phyloP scores from a whole-genome alignment of 2,113 vertebrate genomes.

The Octodon degus region DNA sequence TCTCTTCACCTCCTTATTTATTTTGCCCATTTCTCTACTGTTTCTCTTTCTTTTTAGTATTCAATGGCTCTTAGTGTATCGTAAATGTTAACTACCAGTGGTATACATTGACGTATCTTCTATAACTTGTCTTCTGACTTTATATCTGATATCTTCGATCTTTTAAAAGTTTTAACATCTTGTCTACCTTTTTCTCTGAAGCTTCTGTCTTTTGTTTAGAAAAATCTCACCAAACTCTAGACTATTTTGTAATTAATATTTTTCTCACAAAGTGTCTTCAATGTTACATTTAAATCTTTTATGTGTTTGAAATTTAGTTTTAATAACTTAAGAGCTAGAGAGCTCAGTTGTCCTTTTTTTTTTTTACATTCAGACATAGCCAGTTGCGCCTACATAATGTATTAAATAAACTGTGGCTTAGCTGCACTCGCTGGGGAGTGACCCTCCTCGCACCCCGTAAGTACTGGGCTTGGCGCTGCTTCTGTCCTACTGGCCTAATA shows the following conservation, averaged over 20 bases:
- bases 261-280: slow-evolving; percentile 42
- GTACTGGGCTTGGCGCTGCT: background rate
- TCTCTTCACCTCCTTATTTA: background rate
- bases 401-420: slow-evolving; percentile 8
- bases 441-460: background rate
- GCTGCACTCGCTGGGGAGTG: background rate
- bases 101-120: background rate
- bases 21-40: background rate
- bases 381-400: background rate
- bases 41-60: background rate
- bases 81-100: background rate
- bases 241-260: slow-evolving; percentile 19
- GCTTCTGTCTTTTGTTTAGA: slow-evolving; percentile 55
- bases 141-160: background rate
- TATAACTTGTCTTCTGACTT: slow-evolving; percentile 39
- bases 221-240: slow-evolving; percentile 31
- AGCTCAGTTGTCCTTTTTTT: background rate
- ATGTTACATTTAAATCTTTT: slow-evolving; percentile 30
- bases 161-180: slow-evolving; percentile 47
- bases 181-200: slow-evolving; percentile 32
- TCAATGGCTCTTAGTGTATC: background rate
- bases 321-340: slow-evolving; percentile 15
- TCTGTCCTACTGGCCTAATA: background rate
- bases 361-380: background rate
- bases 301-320: slow-evolving; percentile 52